These are phyloP conservation scores for Acrobasis repandana DNA, from an alignment of 2,888 invertebrate genomes.

Conservation along the genomic window DNA sequence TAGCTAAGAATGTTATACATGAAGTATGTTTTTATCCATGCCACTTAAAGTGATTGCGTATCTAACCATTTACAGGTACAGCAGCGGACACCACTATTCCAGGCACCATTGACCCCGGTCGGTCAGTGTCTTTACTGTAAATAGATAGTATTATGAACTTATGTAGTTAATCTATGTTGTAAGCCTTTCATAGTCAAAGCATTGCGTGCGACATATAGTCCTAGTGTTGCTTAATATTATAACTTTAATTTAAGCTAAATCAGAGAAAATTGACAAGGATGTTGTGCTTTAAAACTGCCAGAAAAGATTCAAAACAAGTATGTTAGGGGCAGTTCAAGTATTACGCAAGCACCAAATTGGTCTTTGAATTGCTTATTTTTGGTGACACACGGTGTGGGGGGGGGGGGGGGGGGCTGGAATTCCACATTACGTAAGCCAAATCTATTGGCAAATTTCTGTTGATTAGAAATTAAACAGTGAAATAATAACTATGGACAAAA, in stretches of 20 bases:
- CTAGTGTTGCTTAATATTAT: conserved; percentile 3
- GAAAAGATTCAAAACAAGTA: neutral
- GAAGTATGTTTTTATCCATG: too few species aligned
- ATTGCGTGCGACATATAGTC: conserved; percentile 2
- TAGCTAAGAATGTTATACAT: too few species aligned
- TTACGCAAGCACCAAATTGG: too few species aligned
- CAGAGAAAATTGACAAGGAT: neutral
- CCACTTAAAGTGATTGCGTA: too few species aligned
- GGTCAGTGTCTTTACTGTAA: conserved; percentile 47
- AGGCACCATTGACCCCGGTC: conserved; percentile 75
- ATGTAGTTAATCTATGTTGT: conserved; percentile 40
- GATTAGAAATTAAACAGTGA: too few species aligned
- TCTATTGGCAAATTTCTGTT: too few species aligned
- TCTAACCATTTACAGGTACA: conserved; percentile 54
- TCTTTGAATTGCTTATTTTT: too few species aligned
- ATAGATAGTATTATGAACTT: conserved; percentile 61
- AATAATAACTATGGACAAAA: too few species aligned
- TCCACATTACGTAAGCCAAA: too few species aligned
- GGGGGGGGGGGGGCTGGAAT: too few species aligned
- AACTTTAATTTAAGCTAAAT: conserved; percentile 1
- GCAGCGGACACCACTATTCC: conserved; percentile 69
- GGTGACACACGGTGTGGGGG: too few species aligned
- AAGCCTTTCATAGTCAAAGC: conserved; percentile 32
- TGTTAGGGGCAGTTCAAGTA: too few species aligned
- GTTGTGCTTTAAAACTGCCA: neutral